A percentile compares a stretch with the other conserved stretches of the same genome.
Conservation (phyloP, 2,113 vertebrate genomes). For the Ptilorrhoa leucosticta region DNA sequence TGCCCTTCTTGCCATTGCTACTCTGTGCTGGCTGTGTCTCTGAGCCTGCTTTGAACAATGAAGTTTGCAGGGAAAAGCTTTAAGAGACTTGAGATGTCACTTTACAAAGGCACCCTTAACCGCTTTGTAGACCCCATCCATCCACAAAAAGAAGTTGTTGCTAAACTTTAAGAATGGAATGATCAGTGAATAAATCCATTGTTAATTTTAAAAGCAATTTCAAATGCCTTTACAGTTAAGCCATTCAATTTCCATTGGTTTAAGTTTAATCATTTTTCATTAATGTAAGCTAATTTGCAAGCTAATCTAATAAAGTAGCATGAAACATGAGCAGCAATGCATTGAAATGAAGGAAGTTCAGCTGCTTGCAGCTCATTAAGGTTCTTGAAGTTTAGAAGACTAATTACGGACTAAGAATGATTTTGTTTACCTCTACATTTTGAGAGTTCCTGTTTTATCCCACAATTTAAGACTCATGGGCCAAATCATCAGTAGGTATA, state of each 20-base stretch:
- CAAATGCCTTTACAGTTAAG: slow-evolving; percentile 40
- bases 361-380: slow-evolving; percentile 46
- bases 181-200: slow-evolving; percentile 41
- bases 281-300: slow-evolving; percentile 58
- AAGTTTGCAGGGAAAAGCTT: not conserved
- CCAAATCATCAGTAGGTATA: not conserved
- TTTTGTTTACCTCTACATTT: slow-evolving; percentile 52
- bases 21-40: not conserved
- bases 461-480: not conserved
- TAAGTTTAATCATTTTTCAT: slow-evolving; percentile 59
- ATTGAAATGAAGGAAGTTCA: slow-evolving; percentile 43
- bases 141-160: not conserved
- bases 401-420: slow-evolving; percentile 48
- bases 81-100: not conserved
- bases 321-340: slow-evolving; percentile 45
- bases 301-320: slow-evolving; percentile 64
- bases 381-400: slow-evolving; percentile 45
- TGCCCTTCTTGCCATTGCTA: not conserved
- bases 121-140: not conserved
- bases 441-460: slow-evolving; percentile 34
- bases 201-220: slow-evolving; percentile 58
- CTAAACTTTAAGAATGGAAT: slow-evolving; percentile 17
- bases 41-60: not conserved
- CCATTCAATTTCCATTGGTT: slow-evolving; percentile 58
- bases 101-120: not conserved